These are phyloP conservation scores for Sclerodermus sp. DNA, from an alignment of 2,888 invertebrate genomes.

Conservation along the genomic window DNA sequence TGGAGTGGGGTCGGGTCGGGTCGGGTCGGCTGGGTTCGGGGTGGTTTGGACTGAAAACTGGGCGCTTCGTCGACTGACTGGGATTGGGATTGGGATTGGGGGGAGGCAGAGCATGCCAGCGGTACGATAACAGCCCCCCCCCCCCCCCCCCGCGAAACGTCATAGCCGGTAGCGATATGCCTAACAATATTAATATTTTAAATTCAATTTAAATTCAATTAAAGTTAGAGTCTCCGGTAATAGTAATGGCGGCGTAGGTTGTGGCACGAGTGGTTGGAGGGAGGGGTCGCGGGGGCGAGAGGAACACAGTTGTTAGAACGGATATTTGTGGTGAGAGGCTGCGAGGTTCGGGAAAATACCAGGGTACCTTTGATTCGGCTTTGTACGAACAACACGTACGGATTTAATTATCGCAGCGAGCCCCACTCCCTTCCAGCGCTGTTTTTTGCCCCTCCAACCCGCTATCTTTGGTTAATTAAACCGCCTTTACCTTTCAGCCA, in stretches of 20 bases:
- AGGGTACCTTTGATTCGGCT: conserved; percentile 1
- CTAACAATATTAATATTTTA: conserved; percentile 46
- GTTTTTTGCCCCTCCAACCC: neutral
- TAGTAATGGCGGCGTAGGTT: conserved; percentile 2
- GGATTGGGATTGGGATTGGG: conserved; percentile 3
- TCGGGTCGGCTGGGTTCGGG: neutral
- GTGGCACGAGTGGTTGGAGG: neutral
- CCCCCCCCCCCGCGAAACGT: conserved; percentile 12
- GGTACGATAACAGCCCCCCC: conserved; percentile 18
- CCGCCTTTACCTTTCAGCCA: too few relatives aligned
- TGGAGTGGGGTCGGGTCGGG: neutral
- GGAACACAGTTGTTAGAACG: neutral
- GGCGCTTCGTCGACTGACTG: neutral
- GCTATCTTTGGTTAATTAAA: too few relatives aligned
- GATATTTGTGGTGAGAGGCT: neutral
- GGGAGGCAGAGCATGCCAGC: conserved; percentile 10
- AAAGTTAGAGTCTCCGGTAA: conserved; percentile 34
- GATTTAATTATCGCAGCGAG: conserved; percentile 18
- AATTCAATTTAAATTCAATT: conserved; percentile 54
- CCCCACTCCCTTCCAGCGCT: neutral
- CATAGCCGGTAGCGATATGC: conserved; percentile 26
- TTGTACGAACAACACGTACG: conserved; percentile 12
- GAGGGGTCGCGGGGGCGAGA: neutral
- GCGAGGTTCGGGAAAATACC: neutral
- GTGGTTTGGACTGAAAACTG: too few relatives aligned